These are phyloP conservation scores for Creontiades dilutus DNA, from an alignment of 2,888 invertebrate genomes.

Conservation along the genomic window DNA sequence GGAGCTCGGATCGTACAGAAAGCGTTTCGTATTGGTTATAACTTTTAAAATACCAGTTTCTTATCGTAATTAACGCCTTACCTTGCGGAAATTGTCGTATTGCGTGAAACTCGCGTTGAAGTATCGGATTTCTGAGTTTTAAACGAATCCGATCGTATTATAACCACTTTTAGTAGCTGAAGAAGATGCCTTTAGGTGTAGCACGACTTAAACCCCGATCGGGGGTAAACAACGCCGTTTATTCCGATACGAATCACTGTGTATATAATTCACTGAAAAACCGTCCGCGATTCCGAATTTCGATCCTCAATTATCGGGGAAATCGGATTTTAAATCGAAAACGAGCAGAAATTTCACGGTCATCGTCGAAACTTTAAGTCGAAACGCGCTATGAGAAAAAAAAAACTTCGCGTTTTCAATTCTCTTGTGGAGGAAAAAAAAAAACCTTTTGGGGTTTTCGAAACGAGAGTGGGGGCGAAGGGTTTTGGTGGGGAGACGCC, in stretches of 20 bases:
- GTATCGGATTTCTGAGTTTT: too few relatives aligned
- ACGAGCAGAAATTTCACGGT: neutral
- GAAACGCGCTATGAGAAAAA: neutral
- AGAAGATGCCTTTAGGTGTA: too few relatives aligned
- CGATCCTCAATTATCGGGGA: neutral
- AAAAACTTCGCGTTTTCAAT: neutral
- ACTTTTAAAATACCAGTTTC: too few relatives aligned
- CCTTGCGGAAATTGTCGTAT: too few relatives aligned
- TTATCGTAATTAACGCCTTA: too few relatives aligned
- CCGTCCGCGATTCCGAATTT: too few relatives aligned
- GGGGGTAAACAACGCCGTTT: neutral
- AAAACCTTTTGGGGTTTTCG: slow-evolving; percentile 17
- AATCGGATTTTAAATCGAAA: neutral
- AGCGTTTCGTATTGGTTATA: too few relatives aligned
- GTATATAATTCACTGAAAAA: neutral
- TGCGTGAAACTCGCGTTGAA: too few relatives aligned
- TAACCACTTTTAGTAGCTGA: too few relatives aligned
- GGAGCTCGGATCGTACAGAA: too few relatives aligned
- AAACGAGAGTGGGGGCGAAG: neutral
- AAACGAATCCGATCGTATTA: too few relatives aligned
- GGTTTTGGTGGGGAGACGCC: neutral
- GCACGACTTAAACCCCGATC: neutral
- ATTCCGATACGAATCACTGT: neutral
- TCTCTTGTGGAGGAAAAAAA: neutral
- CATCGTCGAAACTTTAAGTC: neutral